phyloP scores from a whole-genome alignment of 2,888 invertebrate genomes.

The Dicyrtomina minuta region DNA sequence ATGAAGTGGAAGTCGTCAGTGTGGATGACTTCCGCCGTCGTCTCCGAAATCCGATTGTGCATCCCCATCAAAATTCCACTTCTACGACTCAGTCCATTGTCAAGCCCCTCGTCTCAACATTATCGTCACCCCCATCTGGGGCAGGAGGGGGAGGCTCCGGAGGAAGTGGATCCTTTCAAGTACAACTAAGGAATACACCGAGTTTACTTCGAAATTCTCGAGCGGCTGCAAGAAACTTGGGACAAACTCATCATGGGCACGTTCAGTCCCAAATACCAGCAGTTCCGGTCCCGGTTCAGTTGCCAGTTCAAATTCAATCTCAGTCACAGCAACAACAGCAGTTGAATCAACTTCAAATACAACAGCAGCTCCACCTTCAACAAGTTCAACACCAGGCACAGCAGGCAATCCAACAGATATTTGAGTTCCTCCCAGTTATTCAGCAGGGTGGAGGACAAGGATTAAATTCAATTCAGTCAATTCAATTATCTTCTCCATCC shows the following conservation, averaged over 20 bases:
- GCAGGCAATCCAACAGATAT: too few species aligned
- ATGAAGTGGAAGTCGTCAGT: conserved; percentile 39
- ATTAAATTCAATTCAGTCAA: too few species aligned
- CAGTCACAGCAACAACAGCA: background rate
- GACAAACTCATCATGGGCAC: background rate
- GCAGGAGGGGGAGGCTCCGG: background rate
- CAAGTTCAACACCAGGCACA: background rate
- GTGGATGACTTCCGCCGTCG: conserved; percentile 27
- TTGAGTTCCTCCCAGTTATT: too few species aligned
- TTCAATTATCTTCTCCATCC: background rate
- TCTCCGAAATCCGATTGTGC: too few species aligned
- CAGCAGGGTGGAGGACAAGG: too few species aligned
- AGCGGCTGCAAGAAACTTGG: background rate
- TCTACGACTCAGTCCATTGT: conserved; percentile 29
- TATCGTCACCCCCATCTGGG: background rate
- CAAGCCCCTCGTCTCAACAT: conserved; percentile 14
- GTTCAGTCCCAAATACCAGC: background rate
- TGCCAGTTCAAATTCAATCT: background rate
- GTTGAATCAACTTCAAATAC: background rate
- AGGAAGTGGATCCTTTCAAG: background rate
- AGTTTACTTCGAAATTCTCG: conserved; percentile 37
- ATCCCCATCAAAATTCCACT: background rate
- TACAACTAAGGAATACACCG: conserved; percentile 25
- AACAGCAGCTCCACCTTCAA: background rate
- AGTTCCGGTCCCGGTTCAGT: background rate